Evolutionary conservation across 2,888 invertebrate genomes (phyloP).

Genomic region (Xestia c-nigrum): DNA sequence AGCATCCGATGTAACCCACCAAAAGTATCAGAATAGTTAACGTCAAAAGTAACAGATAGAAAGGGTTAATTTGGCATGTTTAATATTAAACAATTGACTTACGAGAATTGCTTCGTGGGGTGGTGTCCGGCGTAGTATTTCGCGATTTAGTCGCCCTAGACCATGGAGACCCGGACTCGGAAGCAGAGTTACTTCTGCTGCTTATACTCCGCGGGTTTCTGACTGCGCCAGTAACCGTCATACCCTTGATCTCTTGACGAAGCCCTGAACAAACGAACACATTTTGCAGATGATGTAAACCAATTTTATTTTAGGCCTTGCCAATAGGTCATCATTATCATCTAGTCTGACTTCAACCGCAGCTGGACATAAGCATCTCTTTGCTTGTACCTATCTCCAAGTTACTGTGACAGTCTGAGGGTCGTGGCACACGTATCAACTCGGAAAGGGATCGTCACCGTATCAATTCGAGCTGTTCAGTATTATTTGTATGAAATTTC

Average conservation of each 20-base stretch:
- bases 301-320: background rate
- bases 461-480: no score
- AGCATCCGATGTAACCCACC: background rate
- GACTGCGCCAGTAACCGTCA: slow-evolving; percentile 67
- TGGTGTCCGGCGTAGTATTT: background rate
- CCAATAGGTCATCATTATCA: background rate
- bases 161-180: slow-evolving; percentile 37
- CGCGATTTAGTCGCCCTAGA: slow-evolving; percentile 58
- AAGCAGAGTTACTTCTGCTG: slow-evolving; percentile 67
- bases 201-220: slow-evolving; percentile 60
- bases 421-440: no score
- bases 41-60: background rate
- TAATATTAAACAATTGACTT: slow-evolving; percentile 9
- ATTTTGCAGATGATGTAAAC: background rate
- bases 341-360: background rate
- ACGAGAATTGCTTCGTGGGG: slow-evolving; percentile 45
- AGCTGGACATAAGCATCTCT: background rate
- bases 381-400: background rate
- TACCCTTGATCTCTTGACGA: slow-evolving; percentile 76
- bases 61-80: background rate
- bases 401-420: background rate
- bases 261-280: slow-evolving; percentile 70
- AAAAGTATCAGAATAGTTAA: no score
- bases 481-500: no score
- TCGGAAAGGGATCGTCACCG: no score